Base-by-base conservation (phyloP, 2,797 vertebrate genomes). In the Crenuchus spilurus region DNA sequence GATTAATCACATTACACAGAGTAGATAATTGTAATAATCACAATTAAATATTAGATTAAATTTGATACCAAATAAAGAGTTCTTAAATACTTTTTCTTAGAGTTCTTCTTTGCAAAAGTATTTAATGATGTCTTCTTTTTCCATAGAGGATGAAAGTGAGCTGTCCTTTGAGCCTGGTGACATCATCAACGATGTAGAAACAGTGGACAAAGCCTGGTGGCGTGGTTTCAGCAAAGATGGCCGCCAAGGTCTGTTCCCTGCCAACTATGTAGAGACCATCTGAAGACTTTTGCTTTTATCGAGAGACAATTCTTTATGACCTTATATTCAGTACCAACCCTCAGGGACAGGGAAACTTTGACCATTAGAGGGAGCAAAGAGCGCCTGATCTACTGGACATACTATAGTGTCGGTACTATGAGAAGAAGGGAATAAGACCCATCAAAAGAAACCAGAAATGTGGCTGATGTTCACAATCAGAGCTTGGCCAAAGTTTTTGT, bases 141-240 rank as follows among this genome's bases (percentile, higher is more conserved):
- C 54, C 75, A 79, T 87, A 94, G 92, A 93, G 84, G 91, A 93
- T 30, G 93, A 93, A 64, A 89, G 88, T 0, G 92, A 93, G 89
- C 89, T 94, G 83, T 92, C 91, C 70, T 91, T 93, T 81, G 91
- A 93, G 83, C 90, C 90, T 0, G 92, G 91, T 73, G 92, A 94
- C 89, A 92, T 92, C 88, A 93, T 93, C 80, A 86, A 80, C 49
- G 87, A 90, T 14, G 91, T 94, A 86, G 92, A 94, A 73, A 90
- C 88, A 0, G 87, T 93, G 82, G 91, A 93, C 86, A 91, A 92
- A 87, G 88, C 90, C 77, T 93, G 92, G 92, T 94, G 92, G 92
- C 92, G 88, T 71, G 93, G 93, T 8, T 91, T 82, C 88, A 90
- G 88, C 86, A 90, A 93, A 91, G 92, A 93, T 77, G 92, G 93